Base-by-base conservation (phyloP, 2,888 invertebrate species). In the Colostygia pectinataria region DNA sequence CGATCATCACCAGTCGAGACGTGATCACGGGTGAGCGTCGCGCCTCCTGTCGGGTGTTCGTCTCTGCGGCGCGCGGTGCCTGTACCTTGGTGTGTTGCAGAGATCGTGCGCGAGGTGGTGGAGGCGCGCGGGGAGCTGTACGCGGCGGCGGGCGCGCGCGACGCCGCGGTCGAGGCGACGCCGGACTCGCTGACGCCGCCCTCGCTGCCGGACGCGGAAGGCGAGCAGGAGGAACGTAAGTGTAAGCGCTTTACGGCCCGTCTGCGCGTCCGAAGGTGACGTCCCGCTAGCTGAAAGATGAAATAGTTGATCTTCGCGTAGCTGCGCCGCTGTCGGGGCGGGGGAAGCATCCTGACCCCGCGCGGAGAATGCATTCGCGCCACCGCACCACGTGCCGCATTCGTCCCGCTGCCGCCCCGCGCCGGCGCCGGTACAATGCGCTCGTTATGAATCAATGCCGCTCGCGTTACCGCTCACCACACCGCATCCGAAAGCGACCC, bases 1-100 rank as follows among this genome's bases (percentile, higher is more conserved):
- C 94, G 53, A 93, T 96, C 81, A 93, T 96, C 59, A 94, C 95
- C 67, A 96, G 96, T 59, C 92, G 95, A 52, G 95, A 96, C 75
- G 92, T 97, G 51, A 91, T 98, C 40, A 93, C 95, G 64, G 95
- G 95, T 93, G 46, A 56, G 39, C 32, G 32, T 8, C 31, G 14
- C 33, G 10, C 8, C 14, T 4, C 15, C 2, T 2, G 15, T 4
- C 20, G 1, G 20, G 13, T n/a, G 6, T 15, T 1, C 8, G 5
- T 6, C 5, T 9, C 20, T 6, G 5, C 20, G 6, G 5, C 20
- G 1, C 14, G 13, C 24, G 6, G 10, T 12, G 2, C 8, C 2
- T 15, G 8, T 29, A 5, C n/a, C 1, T n/a, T n/a, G 33, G 43
- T 29, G 31, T 49, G 43, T 61, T 45, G 38, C 81, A 93, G 95